These are phyloP conservation scores for Dendroctonus ponderosae DNA, from an alignment of 1,140 invertebrate genomes.

Conservation along the genomic window DNA sequence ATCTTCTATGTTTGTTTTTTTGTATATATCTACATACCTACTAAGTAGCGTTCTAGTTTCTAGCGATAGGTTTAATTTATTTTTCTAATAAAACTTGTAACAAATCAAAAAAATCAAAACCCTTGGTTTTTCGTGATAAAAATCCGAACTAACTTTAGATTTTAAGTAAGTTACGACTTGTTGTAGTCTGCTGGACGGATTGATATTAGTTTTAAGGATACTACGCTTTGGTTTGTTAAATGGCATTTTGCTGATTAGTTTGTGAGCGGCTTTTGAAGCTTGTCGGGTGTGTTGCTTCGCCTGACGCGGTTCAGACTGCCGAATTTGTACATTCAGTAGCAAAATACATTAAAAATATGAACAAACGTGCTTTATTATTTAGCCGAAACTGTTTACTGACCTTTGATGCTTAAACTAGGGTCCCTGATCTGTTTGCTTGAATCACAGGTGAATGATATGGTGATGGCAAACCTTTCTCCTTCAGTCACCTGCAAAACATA, in stretches of 20 bases:
- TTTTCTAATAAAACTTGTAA: constrained; percentile 1
- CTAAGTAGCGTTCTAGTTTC: constrained; percentile 1
- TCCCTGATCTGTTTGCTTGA: constrained; percentile 61
- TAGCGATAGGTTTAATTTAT: constrained; percentile 2
- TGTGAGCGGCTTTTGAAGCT: not conserved
- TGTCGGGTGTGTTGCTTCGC: constrained; percentile 1
- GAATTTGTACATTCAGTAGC: not conserved
- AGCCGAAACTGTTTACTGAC: not conserved
- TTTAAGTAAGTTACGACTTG: no score
- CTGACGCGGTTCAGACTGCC: not conserved
- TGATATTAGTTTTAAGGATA: no score
- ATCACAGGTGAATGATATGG: constrained; percentile 85
- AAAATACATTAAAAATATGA: not conserved
- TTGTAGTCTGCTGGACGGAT: no score
- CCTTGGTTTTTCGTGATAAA: no score
- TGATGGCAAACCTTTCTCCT: constrained; percentile 75
- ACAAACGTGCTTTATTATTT: not conserved
- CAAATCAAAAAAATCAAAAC: no score
- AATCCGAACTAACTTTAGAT: no score
- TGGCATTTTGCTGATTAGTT: no score
- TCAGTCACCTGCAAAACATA: constrained; percentile 47
- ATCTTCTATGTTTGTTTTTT: not conserved
- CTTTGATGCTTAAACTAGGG: constrained; percentile 48
- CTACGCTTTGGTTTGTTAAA: no score
- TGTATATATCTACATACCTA: no score